phyloP scores from a whole-genome alignment of 1,140 invertebrate genomes.

The Trichonephila clavata region DNA sequence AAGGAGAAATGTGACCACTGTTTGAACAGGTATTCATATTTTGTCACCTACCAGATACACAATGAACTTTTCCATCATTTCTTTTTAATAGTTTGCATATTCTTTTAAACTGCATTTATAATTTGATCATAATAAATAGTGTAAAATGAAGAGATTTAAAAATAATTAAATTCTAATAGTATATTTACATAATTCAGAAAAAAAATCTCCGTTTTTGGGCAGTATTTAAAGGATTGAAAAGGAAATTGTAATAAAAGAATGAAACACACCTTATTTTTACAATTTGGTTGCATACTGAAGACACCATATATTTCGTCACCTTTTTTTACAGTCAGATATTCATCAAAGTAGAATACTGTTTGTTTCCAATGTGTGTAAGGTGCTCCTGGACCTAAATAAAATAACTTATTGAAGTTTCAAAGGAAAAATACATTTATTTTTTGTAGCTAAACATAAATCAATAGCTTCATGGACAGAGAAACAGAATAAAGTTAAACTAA shows the following conservation, averaged over 20 bases:
- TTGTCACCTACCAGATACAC: too few relatives aligned
- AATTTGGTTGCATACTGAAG: conserved; percentile 97
- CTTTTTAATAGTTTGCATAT: too few relatives aligned
- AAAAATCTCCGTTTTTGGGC: too few relatives aligned
- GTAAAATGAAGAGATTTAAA: too few relatives aligned
- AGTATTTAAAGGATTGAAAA: not conserved
- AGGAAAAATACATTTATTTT: not conserved
- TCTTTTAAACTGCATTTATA: too few relatives aligned
- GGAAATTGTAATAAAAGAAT: not conserved
- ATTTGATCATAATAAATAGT: too few relatives aligned
- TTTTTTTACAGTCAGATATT: conserved; percentile 88
- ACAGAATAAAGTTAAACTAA: not conserved
- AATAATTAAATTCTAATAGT: too few relatives aligned
- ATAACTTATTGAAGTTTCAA: not conserved
- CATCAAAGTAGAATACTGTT: conserved; percentile 98
- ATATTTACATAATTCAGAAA: too few relatives aligned
- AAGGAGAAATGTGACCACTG: too few relatives aligned
- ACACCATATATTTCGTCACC: conserved; percentile 94
- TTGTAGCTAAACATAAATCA: not conserved
- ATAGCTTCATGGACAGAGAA: too few relatives aligned
- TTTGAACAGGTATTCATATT: too few relatives aligned
- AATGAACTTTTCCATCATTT: too few relatives aligned
- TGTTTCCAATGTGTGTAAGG: conserved; percentile 99
- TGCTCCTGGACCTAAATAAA: conserved; percentile 89
- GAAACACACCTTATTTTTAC: conserved; percentile 89